Evolutionary conservation across 1,140 invertebrate species (phyloP), one percentile per base, ranked within the genome.

Genomic region (Tachypleus tridentatus): DNA sequence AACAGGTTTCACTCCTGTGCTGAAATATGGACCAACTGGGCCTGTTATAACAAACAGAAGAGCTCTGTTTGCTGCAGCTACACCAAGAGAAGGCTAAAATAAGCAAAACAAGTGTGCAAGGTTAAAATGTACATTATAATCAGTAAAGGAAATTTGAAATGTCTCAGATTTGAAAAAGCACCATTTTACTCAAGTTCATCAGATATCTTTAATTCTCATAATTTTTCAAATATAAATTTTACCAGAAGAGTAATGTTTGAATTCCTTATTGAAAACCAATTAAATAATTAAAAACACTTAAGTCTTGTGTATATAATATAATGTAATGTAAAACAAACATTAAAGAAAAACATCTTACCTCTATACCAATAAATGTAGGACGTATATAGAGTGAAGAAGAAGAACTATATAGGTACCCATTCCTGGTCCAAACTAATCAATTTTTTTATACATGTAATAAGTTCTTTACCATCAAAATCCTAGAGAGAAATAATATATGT

Each of bases 351-450:
- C 57, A 64, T 82, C 84, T 86, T 81, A 97, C 93, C 80, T 99
- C 96, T 65, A 91, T 96, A 64, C 90, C 96, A 75, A 99, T 98
- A 52, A 97, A 79, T 1, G 97, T 97, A 56, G 97, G 97, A 72
- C 97, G 82, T 65, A 99, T 87, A 74, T 99, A 99, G 4, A 99
- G 81, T 73, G 93, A 95, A 72, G 89, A 88, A 5, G 86, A 81
- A 10, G 73, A 73, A 72, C 87, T 85, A 76, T 93, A 86, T n/a
- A 4, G 97, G 97, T 5, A 99, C 92, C 97, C 96, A 99, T 77
- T 97, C 93, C 73, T 91, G 87, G 74, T 99, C 97, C 66, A 98
- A 88, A 73, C 84, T 83, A 60, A 99, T 81, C 57, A 99, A 81
- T 71, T 92, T 84, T 71, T 85, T 84, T 9, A 99, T 80, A 72